Evolutionary conservation across 2,797 vertebrate species (phyloP), one percentile per base, ranked within the genome.

Genomic region (Enteromius mattozi): DNA sequence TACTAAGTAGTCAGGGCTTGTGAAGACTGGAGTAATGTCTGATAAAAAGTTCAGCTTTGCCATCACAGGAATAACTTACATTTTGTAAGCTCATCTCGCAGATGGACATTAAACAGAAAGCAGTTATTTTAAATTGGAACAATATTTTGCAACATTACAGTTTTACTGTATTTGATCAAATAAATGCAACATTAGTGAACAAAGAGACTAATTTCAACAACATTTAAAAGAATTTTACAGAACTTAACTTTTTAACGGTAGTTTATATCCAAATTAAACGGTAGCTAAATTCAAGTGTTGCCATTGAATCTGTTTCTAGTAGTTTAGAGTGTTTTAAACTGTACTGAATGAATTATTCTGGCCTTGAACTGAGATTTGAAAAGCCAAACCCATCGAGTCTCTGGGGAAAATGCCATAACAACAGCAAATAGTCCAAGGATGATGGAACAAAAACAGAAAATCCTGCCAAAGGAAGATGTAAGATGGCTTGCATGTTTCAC

Each of bases 331-430:
- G 85, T 92, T 86, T 92, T 91, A 70, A 35, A 81, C 85, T 59
- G 81, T 90, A 86, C 91, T 93, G 92, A 93, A 93, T 74, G 37
- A 74, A 88, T 80, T 87, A 86, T 82, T 61, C 72, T 70, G 86
- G 88, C 87, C 88, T 86, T 87, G 85, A 81, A 45, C 19, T 66
- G 80, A 74, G 85, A 42, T 88, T 88, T 90, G 84, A 87, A 88
- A 89, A 89, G 90, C 87, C 89, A 92, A 91, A 93, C 92, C 93
- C 91, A 92, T 94, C 92, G 90, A 92, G 90, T 91, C 89, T 91
- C 92, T 89, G 84, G 71, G 93, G 92, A 88, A 92, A 89, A 88
- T 78, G 74, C 87, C 78, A 70, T 89, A 93, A 95, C 92, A 95
- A 94, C 94, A 92, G 87, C 87, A 87, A 90, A 87, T 92, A 94